Conservation (phyloP, 2,113 vertebrate genomes). For the Cebus imitator region DNA sequence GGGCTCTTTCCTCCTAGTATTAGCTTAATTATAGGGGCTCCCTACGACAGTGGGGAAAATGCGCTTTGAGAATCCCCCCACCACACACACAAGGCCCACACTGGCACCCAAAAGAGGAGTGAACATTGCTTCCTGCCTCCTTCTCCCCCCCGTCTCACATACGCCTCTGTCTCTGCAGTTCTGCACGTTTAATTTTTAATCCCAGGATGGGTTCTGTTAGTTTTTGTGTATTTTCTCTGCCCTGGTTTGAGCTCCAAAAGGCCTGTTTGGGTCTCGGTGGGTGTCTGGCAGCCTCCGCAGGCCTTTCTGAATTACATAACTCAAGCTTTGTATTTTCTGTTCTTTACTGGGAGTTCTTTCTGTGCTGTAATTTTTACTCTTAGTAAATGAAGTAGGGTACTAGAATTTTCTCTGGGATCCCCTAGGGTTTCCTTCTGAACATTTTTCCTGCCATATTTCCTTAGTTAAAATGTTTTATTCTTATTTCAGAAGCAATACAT, state of each 20-base stretch:
- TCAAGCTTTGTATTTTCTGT: constrained; percentile 55
- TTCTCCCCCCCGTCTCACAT: not conserved
- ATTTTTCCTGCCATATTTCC: not conserved
- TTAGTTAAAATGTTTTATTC: not conserved
- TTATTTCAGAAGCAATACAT: not conserved
- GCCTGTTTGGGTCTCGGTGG: constrained; percentile 59
- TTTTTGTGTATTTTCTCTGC: constrained; percentile 49
- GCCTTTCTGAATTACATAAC: constrained; percentile 58
- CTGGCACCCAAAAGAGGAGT: not conserved
- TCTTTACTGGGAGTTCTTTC: constrained; percentile 46
- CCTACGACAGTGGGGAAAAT: not conserved
- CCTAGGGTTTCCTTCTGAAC: constrained; percentile 36
- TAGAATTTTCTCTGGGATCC: constrained; percentile 49
- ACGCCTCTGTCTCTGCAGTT: not conserved
- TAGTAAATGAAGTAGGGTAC: not conserved
- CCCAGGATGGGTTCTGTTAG: not conserved
- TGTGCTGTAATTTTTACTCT: constrained; percentile 55
- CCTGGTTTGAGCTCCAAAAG: constrained; percentile 58
- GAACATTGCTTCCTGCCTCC: not conserved
- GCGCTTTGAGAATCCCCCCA: not conserved
- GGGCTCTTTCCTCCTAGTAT: constrained; percentile 57
- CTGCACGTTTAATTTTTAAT: not conserved
- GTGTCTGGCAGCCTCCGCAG: constrained; percentile 50
- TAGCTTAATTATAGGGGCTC: constrained; percentile 67
- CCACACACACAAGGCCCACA: not conserved